A percentile compares a stretch with the other conserved stretches of the same genome.
Conservation (phyloP, 2,113 vertebrate species). For the Otocyon megalotis region DNA sequence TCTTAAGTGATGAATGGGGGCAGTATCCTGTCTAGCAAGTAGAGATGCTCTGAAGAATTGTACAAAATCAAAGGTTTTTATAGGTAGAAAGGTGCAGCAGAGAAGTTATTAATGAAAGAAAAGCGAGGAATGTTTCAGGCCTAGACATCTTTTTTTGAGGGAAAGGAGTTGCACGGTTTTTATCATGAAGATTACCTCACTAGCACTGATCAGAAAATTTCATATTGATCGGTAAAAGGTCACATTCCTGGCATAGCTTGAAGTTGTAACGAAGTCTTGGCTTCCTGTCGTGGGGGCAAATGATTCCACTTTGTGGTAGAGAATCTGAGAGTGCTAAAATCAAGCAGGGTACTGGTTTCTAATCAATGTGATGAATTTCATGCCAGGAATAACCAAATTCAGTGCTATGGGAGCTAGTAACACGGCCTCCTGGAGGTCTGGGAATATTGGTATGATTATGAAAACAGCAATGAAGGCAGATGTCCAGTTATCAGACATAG, state of each 20-base stretch:
- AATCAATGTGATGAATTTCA: constrained; percentile 27
- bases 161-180: not conserved
- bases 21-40: not conserved
- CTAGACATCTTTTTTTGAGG: not conserved
- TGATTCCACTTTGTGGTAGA: not conserved
- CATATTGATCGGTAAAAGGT: not conserved
- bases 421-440: not conserved
- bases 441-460: not conserved
- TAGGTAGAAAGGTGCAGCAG: not conserved
- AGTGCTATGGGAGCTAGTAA: not conserved
- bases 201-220: not conserved
- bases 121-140: not conserved
- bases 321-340: constrained; percentile 13
- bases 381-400: not conserved
- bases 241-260: not conserved
- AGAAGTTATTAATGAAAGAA: not conserved
- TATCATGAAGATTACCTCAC: not conserved
- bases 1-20: not conserved
- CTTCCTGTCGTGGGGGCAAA: not conserved
- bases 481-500: not conserved
- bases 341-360: not conserved
- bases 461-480: not conserved
- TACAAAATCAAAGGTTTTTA: not conserved
- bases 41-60: not conserved
- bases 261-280: not conserved